These are phyloP conservation scores for Epinephelus lanceolatus DNA, from an alignment of 2,113 vertebrate species.

Conservation along the genomic window DNA sequence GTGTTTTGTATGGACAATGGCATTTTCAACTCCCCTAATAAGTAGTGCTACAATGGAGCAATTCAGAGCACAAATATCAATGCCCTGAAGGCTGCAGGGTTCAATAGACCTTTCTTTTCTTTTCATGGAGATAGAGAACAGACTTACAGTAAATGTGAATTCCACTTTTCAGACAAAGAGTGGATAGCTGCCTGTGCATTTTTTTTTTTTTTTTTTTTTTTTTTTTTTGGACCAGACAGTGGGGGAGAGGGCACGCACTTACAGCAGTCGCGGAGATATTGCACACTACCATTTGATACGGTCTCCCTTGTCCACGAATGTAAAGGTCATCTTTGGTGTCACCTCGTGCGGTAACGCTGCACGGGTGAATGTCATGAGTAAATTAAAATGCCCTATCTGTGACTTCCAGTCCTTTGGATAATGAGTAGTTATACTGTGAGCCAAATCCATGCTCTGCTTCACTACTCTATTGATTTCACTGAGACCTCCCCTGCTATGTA, in stretches of 20 bases:
- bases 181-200: slow-evolving; percentile 45
- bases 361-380: slow-evolving; percentile 80
- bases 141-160: slow-evolving; percentile 52
- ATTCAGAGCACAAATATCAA: slow-evolving; percentile 50
- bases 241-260: slow-evolving; percentile 41
- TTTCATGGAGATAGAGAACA: slow-evolving; percentile 44
- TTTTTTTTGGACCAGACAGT: slow-evolving; percentile 26
- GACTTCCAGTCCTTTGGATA: slow-evolving; percentile 81
- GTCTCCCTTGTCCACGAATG: slow-evolving; percentile 72
- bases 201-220: slow-evolving; percentile 51
- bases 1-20: slow-evolving; percentile 2
- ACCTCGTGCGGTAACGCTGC: slow-evolving; percentile 56
- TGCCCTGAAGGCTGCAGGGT: slow-evolving; percentile 49
- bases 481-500: slow-evolving; percentile 66
- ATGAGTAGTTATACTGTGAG: slow-evolving; percentile 75
- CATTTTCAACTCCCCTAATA: slow-evolving; percentile 2
- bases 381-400: slow-evolving; percentile 83
- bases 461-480: slow-evolving; percentile 78
- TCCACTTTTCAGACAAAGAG: slow-evolving; percentile 53
- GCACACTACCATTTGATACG: slow-evolving; percentile 46
- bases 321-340: slow-evolving; percentile 79
- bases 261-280: slow-evolving; percentile 57
- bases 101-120: slow-evolving; percentile 57
- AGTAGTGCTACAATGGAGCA: slow-evolving; percentile 7
- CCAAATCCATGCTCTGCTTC: slow-evolving; percentile 77